Conservation (phyloP, 2,113 vertebrate species). For the Polypterus senegalus region DNA sequence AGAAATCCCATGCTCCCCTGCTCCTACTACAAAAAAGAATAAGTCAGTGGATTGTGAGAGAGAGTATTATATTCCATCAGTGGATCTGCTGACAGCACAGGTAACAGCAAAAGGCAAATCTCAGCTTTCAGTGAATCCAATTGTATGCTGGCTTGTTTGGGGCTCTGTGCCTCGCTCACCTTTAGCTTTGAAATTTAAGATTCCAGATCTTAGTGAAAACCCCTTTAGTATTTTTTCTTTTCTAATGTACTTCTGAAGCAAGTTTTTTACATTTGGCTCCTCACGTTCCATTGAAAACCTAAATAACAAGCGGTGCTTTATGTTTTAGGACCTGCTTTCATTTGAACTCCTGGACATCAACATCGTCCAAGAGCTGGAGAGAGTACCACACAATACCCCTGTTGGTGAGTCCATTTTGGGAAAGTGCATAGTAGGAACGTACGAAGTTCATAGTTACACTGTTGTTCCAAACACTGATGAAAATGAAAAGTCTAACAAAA, state of each 20-base stretch:
- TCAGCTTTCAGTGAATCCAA: too few species aligned
- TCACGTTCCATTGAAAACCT: background rate
- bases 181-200: too few species aligned
- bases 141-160: too few species aligned
- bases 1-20: background rate
- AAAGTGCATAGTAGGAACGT: too few species aligned
- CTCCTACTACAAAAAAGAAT: slow-evolving; percentile 18
- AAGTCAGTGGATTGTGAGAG: slow-evolving; percentile 44
- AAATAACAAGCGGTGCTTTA: background rate
- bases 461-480: too few species aligned
- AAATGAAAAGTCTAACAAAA: too few species aligned
- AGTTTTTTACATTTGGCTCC: background rate
- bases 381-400: slow-evolving; percentile 84
- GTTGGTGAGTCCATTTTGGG: slow-evolving; percentile 57
- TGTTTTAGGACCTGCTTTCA: slow-evolving; percentile 77
- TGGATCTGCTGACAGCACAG: slow-evolving; percentile 91
- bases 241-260: too few species aligned
- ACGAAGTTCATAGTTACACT: too few species aligned
- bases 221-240: too few species aligned
- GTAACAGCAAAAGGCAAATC: slow-evolving; percentile 32
- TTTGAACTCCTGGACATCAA: slow-evolving; percentile 94
- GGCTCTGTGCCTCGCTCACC: too few species aligned
- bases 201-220: too few species aligned
- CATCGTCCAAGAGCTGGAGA: slow-evolving; percentile 89
- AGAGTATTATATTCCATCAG: slow-evolving; percentile 80